Base-by-base conservation (phyloP, 2,888 invertebrate genomes). In the Gymnosoma rotundatum region DNA sequence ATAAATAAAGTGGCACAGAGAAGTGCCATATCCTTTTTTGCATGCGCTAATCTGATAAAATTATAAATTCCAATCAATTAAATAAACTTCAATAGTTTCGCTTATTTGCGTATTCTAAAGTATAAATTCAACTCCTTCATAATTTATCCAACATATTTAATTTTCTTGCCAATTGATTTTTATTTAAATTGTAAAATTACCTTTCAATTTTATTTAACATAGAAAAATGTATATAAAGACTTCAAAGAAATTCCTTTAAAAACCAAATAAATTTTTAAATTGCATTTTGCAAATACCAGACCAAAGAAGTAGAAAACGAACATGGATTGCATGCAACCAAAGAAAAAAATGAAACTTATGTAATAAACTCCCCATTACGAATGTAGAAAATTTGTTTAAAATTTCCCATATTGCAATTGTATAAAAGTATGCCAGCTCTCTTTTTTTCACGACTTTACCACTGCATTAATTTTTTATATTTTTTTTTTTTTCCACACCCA, bases 361-460 rank as follows among this genome's bases (percentile, higher is more conserved):
- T 64, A 72, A 72, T 38, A 50, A 72, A 48, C 78, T 78, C 7
- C 48, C 12, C 18, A 48, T 56, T 70, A 70, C 70, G 42, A 69
- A 52, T 78, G 60, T 52, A 54, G 42, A 69, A 54, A 52, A 69
- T 69, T 78, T 78, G 50, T 64, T 74, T 72, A 32, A 79, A 74
- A 79, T 83, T 72, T 79, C 75, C 61, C 78, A 75, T 72, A 70
- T 66, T 75, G 70, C 66, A 79, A 70, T 79, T 83, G 69, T 60
- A 21, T 16, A 12, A 20, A 12, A 20, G n/a, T n/a, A 0, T 58
- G 58, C 12, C 48, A 20, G 6, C 21, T n/a, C 58, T 60, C n/a
- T n/a, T n/a, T 60, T 36, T 8, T 36, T 9, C 38, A 20, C n/a
- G 16, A 56, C 50, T 48, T 75, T 83, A 50, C 38, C 60, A 75